Evolutionary conservation across 1,140 invertebrate genomes (phyloP).

Genomic region (Drosophila virilis): DNA sequence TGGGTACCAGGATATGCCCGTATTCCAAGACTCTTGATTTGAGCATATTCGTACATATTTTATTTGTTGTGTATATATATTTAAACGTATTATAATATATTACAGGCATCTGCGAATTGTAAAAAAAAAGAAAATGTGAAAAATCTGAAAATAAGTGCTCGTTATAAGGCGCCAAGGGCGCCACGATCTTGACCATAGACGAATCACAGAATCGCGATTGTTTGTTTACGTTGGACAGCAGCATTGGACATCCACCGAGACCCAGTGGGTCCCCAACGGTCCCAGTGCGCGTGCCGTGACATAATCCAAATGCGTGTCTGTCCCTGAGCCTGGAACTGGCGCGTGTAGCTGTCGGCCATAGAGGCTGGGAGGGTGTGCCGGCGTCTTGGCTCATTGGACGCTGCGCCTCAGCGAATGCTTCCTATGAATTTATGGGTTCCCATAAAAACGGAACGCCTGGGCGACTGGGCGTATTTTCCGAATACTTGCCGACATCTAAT

Average conservation of each 20-base stretch:
- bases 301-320: constrained; percentile 34
- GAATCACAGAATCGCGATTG: constrained; percentile 19
- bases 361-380: constrained; percentile 32
- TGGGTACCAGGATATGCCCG: too few species aligned
- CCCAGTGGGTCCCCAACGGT: not conserved
- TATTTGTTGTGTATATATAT: not conserved
- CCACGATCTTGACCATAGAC: constrained; percentile 56
- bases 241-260: not conserved
- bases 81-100: constrained; percentile 31
- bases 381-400: constrained; percentile 41
- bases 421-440: constrained; percentile 65
- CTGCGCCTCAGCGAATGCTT: constrained; percentile 51
- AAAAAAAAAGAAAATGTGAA: constrained; percentile 61
- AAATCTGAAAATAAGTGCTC: constrained; percentile 40
- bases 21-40: not conserved
- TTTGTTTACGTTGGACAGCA: constrained; percentile 15
- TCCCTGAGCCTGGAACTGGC: constrained; percentile 30
- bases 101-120: constrained; percentile 62
- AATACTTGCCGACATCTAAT: constrained; percentile 29
- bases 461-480: constrained; percentile 44
- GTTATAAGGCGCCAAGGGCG: constrained; percentile 54
- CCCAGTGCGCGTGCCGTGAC: constrained; percentile 18
- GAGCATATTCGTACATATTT: not conserved
- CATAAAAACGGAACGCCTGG: constrained; percentile 67
- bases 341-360: constrained; percentile 7